Evolutionary conservation across 2,888 invertebrate genomes (phyloP).

Genomic region (Reticulitermes lucifugus): DNA sequence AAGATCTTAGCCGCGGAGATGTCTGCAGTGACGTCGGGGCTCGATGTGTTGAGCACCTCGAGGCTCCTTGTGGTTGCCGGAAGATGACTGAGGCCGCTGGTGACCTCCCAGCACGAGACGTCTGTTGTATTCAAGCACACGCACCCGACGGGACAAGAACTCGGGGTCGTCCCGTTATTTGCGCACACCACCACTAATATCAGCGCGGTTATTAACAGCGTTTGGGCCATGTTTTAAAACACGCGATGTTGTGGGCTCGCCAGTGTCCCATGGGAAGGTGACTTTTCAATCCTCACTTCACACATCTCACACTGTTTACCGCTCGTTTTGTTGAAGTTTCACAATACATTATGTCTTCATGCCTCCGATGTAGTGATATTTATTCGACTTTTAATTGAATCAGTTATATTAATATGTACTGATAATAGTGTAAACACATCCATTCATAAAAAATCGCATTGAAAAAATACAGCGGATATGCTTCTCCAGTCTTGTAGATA

Average conservation of each 20-base stretch:
- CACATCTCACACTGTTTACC: not conserved
- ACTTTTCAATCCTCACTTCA: not conserved
- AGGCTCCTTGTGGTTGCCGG: not conserved
- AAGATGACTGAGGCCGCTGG: not conserved
- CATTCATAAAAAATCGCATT: not conserved
- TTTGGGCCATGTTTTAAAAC: slow-evolving; percentile 2
- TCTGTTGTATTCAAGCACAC: slow-evolving; percentile 20
- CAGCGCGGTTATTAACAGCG: not conserved
- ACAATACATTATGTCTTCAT: not conserved
- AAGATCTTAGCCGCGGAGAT: not conserved
- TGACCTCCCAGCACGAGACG: not conserved
- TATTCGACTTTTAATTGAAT: not conserved
- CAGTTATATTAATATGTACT: not conserved
- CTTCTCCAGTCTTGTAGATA: not conserved
- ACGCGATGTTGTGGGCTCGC: not conserved
- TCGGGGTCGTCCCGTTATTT: not conserved
- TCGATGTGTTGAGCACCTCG: not conserved
- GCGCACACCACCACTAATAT: not conserved
- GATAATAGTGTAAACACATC: not conserved
- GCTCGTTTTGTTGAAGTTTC: not conserved
- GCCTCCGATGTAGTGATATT: not conserved
- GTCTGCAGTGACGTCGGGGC: not conserved
- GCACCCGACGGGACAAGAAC: not conserved
- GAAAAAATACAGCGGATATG: not conserved
- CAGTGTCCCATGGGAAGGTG: not conserved